phyloP scores from a whole-genome alignment of 2,113 vertebrate genomes.

The Salvelinus fontinalis region DNA sequence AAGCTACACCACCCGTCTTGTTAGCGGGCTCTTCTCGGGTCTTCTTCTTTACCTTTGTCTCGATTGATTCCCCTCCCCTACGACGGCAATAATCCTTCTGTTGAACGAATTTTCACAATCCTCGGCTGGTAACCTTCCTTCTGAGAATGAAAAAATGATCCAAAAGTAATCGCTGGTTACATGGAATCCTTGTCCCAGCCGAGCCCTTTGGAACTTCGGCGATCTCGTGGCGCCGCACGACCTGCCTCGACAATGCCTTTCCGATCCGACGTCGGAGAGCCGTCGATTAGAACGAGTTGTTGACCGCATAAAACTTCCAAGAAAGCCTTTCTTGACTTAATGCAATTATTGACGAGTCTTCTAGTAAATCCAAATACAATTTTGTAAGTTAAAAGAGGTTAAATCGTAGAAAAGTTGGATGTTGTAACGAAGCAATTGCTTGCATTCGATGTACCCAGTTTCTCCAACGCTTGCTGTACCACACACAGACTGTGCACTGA shows the following conservation, averaged over 20 bases:
- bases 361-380: conserved; percentile 44
- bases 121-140: conserved; percentile 35
- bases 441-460: conserved; percentile 54
- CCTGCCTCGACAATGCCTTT: conserved; percentile 44
- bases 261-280: conserved; percentile 50
- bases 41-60: conserved; percentile 69
- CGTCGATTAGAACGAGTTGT: conserved; percentile 44
- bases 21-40: conserved; percentile 55
- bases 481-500: conserved; percentile 83
- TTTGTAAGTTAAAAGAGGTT: conserved; percentile 17
- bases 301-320: conserved; percentile 49
- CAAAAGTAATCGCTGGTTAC: conserved; percentile 23
- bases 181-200: conserved; percentile 40
- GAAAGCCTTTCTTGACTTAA: conserved; percentile 40
- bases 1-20: conserved; percentile 54
- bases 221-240: conserved; percentile 51
- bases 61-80: conserved; percentile 47
- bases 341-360: conserved; percentile 13
- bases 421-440: conserved; percentile 52
- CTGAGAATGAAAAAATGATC: not conserved
- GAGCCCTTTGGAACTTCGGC: conserved; percentile 49
- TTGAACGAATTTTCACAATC: conserved; percentile 52
- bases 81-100: conserved; percentile 55
- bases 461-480: conserved; percentile 73
- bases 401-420: conserved; percentile 49